A percentile compares a stretch with the other conserved stretches of the same genome.
These are phyloP conservation scores for Holocentrus rufus DNA, from an alignment of 2,797 vertebrate species.

Conservation along the genomic window DNA sequence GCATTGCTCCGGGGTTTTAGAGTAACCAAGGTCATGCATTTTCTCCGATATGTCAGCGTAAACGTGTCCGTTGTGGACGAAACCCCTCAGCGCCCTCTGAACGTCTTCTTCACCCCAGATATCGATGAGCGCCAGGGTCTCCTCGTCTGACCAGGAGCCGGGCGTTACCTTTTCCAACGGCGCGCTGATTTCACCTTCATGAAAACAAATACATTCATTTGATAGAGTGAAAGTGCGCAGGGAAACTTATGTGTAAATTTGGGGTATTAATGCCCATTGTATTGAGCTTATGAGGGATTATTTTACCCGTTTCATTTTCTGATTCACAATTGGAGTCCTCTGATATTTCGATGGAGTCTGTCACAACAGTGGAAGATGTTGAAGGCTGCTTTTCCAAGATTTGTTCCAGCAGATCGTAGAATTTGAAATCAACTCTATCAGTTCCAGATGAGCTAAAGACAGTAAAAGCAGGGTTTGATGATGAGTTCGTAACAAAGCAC, in stretches of 20 bases:
- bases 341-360: slow-evolving; percentile 73
- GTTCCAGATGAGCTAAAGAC: slow-evolving; percentile 65
- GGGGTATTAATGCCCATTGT: neutral
- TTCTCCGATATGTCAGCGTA: slow-evolving; percentile 84
- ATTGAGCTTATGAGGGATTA: neutral
- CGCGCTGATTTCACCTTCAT: slow-evolving; percentile 51
- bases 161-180: slow-evolving; percentile 46
- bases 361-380: slow-evolving; percentile 49
- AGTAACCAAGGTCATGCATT: slow-evolving; percentile 79
- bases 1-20: slow-evolving; percentile 85
- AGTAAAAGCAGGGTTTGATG: neutral
- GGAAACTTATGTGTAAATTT: too few relatives aligned
- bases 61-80: slow-evolving; percentile 84
- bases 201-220: neutral
- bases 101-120: slow-evolving; percentile 87
- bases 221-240: too few relatives aligned
- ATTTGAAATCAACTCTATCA: slow-evolving; percentile 78
- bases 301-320: slow-evolving; percentile 64
- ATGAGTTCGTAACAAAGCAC: neutral
- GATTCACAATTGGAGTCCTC: slow-evolving; percentile 75
- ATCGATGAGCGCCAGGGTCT: slow-evolving; percentile 84
- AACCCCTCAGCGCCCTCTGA: slow-evolving; percentile 82
- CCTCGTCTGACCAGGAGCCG: slow-evolving; percentile 82
- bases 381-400: slow-evolving; percentile 79
- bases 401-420: slow-evolving; percentile 79